phyloP scores from a whole-genome alignment of 2,113 vertebrate genomes.

The Eurypyga helias region DNA sequence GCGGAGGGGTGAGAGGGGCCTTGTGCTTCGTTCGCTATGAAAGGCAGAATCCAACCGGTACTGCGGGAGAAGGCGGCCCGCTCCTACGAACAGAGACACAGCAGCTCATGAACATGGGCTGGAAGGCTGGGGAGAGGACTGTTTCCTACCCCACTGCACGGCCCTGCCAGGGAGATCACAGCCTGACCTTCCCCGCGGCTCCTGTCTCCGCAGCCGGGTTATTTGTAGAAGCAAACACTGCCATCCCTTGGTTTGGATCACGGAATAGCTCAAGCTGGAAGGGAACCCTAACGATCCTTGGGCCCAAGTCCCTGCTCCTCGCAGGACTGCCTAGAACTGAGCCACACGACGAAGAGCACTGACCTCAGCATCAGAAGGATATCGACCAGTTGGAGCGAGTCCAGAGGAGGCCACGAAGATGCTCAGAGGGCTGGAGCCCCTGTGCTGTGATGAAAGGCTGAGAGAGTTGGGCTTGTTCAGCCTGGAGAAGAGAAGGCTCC shows the following conservation, averaged over 20 bases:
- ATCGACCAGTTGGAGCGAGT: too few species aligned
- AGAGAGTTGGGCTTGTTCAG: too few species aligned
- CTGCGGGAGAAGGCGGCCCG: not conserved
- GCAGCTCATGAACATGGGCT: accelerated
- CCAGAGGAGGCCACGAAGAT: too few species aligned
- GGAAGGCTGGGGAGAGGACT: not conserved
- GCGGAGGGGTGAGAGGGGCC: not conserved
- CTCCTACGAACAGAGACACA: accelerated
- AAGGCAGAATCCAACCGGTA: accelerated
- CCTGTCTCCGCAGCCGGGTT: accelerated
- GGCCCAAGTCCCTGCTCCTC: not conserved
- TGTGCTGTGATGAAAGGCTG: too few species aligned
- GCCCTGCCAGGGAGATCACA: accelerated
- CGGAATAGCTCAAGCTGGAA: not conserved
- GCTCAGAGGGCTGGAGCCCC: too few species aligned
- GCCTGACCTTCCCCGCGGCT: not conserved
- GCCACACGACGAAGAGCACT: accelerated
- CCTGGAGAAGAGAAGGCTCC: too few species aligned
- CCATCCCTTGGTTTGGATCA: not conserved
- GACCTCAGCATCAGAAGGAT: too few species aligned
- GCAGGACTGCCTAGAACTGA: accelerated
- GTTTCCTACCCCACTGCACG: not conserved
- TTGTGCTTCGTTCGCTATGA: not conserved
- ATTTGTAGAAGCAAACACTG: not conserved
- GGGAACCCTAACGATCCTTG: accelerated